phyloP scores from a whole-genome alignment of 30 jellyfish, hydroid and myxozoan species.

The Mastigias papua region DNA sequence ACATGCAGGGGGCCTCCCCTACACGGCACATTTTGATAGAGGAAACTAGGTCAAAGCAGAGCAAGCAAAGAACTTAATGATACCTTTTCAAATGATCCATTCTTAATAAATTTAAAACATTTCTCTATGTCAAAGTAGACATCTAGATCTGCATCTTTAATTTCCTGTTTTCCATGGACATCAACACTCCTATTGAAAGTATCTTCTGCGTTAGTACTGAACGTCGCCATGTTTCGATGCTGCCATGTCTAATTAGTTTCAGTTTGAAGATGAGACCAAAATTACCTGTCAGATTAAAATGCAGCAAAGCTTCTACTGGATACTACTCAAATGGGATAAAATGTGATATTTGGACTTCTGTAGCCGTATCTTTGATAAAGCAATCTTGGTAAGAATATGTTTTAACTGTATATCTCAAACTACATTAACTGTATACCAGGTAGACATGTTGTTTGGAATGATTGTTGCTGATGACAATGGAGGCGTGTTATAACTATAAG shows the following conservation, averaged over 20 bases:
- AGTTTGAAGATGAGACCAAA: conserved; percentile 2
- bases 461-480: too few species aligned
- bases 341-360: background rate
- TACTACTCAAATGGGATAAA: background rate
- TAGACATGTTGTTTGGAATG: too few species aligned
- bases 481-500: too few species aligned
- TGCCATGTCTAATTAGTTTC: background rate
- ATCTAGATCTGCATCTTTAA: conserved; percentile 39
- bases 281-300: background rate
- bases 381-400: background rate
- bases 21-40: too few species aligned
- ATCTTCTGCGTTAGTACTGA: conserved; percentile 50
- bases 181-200: conserved; percentile 33
- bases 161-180: background rate
- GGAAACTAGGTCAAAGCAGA: background rate
- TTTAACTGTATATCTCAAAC: background rate
- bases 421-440: too few species aligned
- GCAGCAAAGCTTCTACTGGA: background rate
- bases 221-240: conserved; percentile 59
- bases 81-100: conserved; percentile 67
- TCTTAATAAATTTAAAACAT: conserved; percentile 58
- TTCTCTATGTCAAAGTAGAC: conserved; percentile 71
- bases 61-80: background rate
- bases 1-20: too few species aligned
- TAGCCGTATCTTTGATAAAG: background rate